These are phyloP conservation scores for Macaca nemestrina DNA, from an alignment of 2,113 vertebrate genomes.

Conservation along the genomic window DNA sequence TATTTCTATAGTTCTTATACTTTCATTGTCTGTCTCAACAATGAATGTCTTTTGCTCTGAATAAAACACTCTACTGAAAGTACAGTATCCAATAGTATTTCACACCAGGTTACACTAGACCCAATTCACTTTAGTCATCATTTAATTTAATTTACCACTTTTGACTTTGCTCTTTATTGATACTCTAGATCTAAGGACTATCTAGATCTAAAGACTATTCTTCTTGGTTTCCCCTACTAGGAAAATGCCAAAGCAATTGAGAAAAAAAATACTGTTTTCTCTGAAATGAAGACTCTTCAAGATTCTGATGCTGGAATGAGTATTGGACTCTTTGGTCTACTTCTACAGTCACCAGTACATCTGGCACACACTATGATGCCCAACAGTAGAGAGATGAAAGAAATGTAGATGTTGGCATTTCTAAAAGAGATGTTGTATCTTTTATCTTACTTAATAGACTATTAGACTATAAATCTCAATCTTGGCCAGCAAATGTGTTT, in stretches of 20 bases:
- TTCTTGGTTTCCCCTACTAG: slow-evolving; percentile 15
- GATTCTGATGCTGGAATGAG: background rate
- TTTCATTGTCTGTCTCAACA: slow-evolving; percentile 77
- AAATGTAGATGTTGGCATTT: background rate
- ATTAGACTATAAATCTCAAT: background rate
- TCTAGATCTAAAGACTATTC: slow-evolving; percentile 65
- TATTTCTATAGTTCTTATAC: slow-evolving; percentile 75
- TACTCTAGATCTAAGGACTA: slow-evolving; percentile 55
- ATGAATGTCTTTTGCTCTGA: slow-evolving; percentile 65
- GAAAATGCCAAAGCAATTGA: slow-evolving; percentile 32
- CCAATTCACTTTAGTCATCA: slow-evolving; percentile 42
- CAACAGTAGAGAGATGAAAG: background rate
- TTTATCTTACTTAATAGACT: background rate
- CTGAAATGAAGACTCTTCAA: background rate
- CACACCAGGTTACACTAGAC: slow-evolving; percentile 66
- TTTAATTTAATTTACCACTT: slow-evolving; percentile 73
- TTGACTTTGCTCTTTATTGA: slow-evolving; percentile 42
- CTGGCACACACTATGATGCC: background rate
- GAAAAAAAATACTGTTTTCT: slow-evolving; percentile 5
- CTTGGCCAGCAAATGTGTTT: background rate
- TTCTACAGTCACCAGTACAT: background rate
- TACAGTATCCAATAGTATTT: slow-evolving; percentile 65
- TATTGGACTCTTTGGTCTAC: background rate
- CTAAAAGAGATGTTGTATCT: background rate
- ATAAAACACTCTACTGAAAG: slow-evolving; percentile 46